Base-by-base conservation (phyloP, 2,888 invertebrate genomes). In the Dexiosoma caninum region DNA sequence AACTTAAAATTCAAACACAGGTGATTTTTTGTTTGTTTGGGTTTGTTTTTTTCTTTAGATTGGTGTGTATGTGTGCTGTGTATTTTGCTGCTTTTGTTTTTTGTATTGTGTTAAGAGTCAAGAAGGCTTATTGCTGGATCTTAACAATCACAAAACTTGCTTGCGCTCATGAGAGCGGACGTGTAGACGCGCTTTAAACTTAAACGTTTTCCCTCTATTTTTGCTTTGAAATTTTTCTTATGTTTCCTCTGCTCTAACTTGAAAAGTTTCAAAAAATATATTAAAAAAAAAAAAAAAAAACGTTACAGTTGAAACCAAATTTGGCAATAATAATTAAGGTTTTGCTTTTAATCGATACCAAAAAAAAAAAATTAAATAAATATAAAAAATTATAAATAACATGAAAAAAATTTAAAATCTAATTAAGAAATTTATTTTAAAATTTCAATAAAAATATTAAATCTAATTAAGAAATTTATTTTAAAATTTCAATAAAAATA, bases 101-200 rank as follows among this genome's bases (percentile, higher is more conserved):
- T 67, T 60, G 12, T 49, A 10, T 37, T 51, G 16, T 66, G 10
- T 69, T 51, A 64, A 74, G 67, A 81, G 81, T 51, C 66, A 60
- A 77, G 77, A 71, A 77, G 77, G 69, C 57, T 81, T 81, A 69
- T 55, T 42, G 51, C 40, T 64, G 71, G 69, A 69, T 70, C 76
- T 86, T 84, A 85, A 83, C 85, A 72, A 83, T 83, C 85, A 84
- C 83, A 85, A 83, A 86, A 84, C 87, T 88, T 88, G 85, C 84
- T 84, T 87, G 83, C 84, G 87, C 89, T 89, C 88, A 86, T 85
- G 88, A 84, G 88, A 89, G 89, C 88, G 87, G 89, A 88, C 88
- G 89, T 89, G 86, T 83, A 84, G 72, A 83, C 85, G 86, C 88
- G 87, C 84, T 49, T 74, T 19, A 66, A 77, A 49, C 49, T 42